phyloP scores from a whole-genome alignment of 2,888 invertebrate genomes.

The Willowsia nigromaculata region DNA sequence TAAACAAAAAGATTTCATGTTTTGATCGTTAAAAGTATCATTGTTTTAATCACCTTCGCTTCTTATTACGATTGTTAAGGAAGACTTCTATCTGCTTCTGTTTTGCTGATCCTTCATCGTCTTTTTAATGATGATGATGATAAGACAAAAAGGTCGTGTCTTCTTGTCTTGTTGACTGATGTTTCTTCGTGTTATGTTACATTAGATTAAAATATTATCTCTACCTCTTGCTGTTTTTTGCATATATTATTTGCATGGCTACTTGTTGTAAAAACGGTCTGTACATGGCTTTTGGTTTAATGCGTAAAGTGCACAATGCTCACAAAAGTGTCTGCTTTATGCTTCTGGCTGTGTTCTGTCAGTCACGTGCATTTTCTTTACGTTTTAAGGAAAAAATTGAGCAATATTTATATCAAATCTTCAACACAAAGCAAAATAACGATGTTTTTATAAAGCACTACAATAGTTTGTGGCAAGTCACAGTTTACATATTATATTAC shows the following conservation, averaged over 20 bases:
- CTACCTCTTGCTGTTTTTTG: not conserved
- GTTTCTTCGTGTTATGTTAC: slow-evolving; percentile 30
- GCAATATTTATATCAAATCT: not conserved
- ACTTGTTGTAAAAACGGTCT: not conserved
- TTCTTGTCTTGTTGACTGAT: slow-evolving; percentile 61
- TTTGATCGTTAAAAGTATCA: slow-evolving; percentile 48
- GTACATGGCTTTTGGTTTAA: slow-evolving; percentile 2
- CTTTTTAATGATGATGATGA: slow-evolving; percentile 13
- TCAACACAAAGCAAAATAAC: not conserved
- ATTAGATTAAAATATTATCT: not conserved
- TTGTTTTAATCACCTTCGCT: slow-evolving; percentile 64
- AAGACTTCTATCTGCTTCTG: not conserved
- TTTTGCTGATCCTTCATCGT: slow-evolving; percentile 23
- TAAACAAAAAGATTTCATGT: slow-evolving; percentile 61
- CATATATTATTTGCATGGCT: slow-evolving; percentile 50
- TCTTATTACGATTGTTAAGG: not conserved
- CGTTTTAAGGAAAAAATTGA: not conserved
- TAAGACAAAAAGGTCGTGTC: slow-evolving; percentile 53
- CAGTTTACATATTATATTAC: not conserved
- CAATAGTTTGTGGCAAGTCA: too few relatives aligned
- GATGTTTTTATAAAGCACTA: too few relatives aligned
- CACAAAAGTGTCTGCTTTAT: not conserved
- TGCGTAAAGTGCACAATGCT: not conserved
- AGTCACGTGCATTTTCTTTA: slow-evolving; percentile 40
- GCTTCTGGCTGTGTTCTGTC: slow-evolving; percentile 49